These are phyloP conservation scores for Sinocyclocheilus grahami DNA, from an alignment of 2,113 vertebrate species.

Conservation along the genomic window DNA sequence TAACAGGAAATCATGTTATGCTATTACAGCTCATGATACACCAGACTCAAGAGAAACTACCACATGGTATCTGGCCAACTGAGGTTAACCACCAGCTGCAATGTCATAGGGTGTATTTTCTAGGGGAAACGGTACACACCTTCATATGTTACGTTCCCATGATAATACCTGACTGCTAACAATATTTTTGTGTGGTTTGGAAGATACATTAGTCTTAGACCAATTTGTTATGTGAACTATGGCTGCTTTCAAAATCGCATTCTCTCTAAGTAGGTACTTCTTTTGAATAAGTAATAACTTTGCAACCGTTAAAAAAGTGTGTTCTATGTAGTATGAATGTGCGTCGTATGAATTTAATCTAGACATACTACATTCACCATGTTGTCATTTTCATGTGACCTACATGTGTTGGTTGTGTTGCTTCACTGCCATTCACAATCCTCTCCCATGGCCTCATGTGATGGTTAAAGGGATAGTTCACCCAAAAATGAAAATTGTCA, in stretches of 20 bases:
- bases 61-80: background rate
- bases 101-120: background rate
- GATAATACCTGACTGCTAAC: background rate
- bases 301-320: background rate
- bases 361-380: background rate
- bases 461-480: background rate
- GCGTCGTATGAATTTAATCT: no score
- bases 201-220: background rate
- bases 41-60: background rate
- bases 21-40: background rate
- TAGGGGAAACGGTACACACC: background rate
- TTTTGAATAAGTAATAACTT: background rate
- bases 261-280: background rate
- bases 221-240: background rate
- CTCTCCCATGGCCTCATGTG: background rate
- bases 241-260: background rate
- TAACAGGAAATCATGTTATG: background rate
- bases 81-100: slow-evolving; percentile 2
- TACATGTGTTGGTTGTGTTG: background rate
- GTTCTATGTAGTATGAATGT: background rate
- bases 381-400: background rate
- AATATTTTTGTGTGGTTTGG: background rate
- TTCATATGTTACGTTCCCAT: background rate
- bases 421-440: background rate
- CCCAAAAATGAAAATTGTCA: no score